Evolutionary conservation across 2,888 invertebrate species (phyloP).

Genomic region (Eueremaeus valkanovi): DNA sequence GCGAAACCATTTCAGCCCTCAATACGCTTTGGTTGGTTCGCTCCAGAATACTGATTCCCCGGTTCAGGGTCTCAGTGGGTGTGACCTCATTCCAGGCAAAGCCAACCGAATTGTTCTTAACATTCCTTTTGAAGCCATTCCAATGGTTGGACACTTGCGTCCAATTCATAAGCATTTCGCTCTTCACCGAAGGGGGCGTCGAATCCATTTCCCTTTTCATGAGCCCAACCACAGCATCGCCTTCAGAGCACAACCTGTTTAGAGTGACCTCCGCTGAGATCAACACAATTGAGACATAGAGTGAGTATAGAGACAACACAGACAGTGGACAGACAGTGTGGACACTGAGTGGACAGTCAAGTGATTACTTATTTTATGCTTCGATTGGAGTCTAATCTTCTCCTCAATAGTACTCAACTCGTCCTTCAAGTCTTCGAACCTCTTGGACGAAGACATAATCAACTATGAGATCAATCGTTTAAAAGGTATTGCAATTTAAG

Average conservation of each 20-base stretch:
- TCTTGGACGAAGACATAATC: constrained; percentile 50
- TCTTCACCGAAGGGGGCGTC: constrained; percentile 27
- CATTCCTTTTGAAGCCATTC: constrained; percentile 34
- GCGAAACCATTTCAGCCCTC: constrained; percentile 67
- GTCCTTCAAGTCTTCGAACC: constrained; percentile 53
- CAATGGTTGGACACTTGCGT: constrained; percentile 25
- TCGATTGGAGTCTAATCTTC: constrained; percentile 48
- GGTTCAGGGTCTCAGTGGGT: constrained; percentile 47
- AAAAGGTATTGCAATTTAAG: too few relatives aligned
- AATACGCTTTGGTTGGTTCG: constrained; percentile 54
- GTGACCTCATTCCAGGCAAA: constrained; percentile 22
- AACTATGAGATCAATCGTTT: too few relatives aligned
- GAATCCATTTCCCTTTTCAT: constrained; percentile 37
- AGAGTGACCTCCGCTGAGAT: constrained; percentile 39
- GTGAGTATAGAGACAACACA: too few relatives aligned
- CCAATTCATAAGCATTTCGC: constrained; percentile 36
- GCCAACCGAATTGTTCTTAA: neutral
- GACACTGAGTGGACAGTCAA: too few relatives aligned
- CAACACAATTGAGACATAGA: too few relatives aligned
- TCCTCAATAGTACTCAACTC: constrained; percentile 50
- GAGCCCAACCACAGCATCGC: constrained; percentile 35
- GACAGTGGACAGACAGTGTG: too few relatives aligned
- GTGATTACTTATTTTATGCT: constrained; percentile 46
- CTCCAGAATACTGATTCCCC: constrained; percentile 51
- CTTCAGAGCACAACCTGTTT: constrained; percentile 40